Evolutionary conservation across 2,797 vertebrate species (phyloP).

Genomic region (Aselliscus stoliczkanus): DNA sequence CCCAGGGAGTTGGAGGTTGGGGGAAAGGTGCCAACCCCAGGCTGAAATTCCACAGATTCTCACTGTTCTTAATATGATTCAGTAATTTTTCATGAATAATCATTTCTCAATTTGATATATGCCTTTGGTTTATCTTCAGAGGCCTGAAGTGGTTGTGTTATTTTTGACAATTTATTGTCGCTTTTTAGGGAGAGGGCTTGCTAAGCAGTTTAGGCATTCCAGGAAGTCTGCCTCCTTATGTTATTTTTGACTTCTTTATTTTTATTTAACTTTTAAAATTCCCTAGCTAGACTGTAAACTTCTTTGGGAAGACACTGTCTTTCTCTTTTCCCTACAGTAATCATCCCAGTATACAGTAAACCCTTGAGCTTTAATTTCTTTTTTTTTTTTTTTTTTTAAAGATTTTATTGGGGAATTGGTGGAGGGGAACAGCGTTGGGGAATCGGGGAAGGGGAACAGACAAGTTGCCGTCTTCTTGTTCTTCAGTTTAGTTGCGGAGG

Average conservation of each 20-base stretch:
- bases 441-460: too few species aligned
- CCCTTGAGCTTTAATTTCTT: conserved; percentile 14
- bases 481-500: too few species aligned
- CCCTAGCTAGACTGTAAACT: not conserved
- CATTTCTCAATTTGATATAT: conserved; percentile 2
- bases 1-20: not conserved
- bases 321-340: not conserved
- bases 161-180: not conserved
- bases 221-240: not conserved
- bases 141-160: not conserved
- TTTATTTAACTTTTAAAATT: conserved; percentile 15
- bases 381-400: too few species aligned
- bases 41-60: not conserved
- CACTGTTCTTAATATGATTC: not conserved
- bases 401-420: too few species aligned
- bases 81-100: conserved; percentile 9
- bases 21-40: not conserved
- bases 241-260: not conserved
- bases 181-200: not conserved
- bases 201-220: not conserved
- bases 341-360: not conserved
- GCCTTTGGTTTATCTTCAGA: conserved; percentile 22
- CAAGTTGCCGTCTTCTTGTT: too few species aligned
- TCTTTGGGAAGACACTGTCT: not conserved
- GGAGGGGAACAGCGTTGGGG: too few species aligned